phyloP scores from a whole-genome alignment of 2,797 vertebrate genomes.

The Lepus townsendii region DNA sequence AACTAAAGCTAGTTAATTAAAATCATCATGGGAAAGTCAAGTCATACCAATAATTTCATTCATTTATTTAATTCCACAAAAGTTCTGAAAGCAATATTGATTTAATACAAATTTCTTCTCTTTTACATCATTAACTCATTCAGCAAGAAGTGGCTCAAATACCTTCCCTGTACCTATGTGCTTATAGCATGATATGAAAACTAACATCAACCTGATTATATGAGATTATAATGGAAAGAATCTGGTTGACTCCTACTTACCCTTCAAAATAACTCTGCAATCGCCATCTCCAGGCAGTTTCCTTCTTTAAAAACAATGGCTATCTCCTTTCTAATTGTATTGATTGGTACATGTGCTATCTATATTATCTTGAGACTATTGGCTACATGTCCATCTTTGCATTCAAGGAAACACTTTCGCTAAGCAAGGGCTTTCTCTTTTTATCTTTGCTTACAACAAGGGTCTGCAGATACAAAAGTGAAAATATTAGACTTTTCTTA shows the following conservation, averaged over 20 bases:
- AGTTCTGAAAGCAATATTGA: neutral
- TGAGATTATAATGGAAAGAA: neutral
- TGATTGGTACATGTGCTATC: neutral
- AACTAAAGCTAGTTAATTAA: neutral
- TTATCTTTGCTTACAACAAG: neutral
- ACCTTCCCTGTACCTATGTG: neutral
- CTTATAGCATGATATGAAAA: neutral
- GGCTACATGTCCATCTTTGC: neutral
- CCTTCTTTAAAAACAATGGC: neutral
- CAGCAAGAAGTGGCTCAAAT: neutral
- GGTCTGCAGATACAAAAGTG: constrained; percentile 7
- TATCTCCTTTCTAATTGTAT: neutral
- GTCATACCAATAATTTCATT: neutral
- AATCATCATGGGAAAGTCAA: neutral
- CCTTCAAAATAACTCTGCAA: neutral
- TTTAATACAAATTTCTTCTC: neutral
- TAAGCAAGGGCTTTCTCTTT: neutral
- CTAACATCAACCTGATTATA: neutral
- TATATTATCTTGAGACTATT: neutral
- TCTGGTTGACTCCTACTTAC: neutral
- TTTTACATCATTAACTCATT: neutral
- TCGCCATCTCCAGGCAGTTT: neutral
- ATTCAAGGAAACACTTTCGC: neutral
- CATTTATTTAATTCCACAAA: constrained; percentile 12
- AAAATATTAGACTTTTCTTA: neutral